Base-by-base conservation (phyloP, 2,888 invertebrate genomes). In the Drepanosiphum platanoidis region DNA sequence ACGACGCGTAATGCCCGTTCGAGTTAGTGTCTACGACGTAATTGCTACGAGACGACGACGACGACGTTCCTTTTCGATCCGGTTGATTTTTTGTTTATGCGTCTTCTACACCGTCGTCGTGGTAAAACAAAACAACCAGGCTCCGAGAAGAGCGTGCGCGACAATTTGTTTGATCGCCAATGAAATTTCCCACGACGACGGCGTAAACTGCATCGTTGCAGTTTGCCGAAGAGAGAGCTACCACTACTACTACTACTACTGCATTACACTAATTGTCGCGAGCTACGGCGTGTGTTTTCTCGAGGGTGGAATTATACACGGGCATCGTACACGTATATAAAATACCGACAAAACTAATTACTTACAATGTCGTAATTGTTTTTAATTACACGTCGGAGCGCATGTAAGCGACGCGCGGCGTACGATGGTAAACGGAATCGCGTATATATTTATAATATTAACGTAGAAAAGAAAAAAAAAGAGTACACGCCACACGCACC, bases 231-330 rank as follows among this genome's bases (percentile, higher is more conserved):
- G 3, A 3, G 52, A 13, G 15, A 3, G 52, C 52, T 52, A 13
- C 52, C n/a, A 13, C 30, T 13, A 1, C n/a, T 2, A 27, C 15
- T 32, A 32, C 66, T 11, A 27, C 46, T 68, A 46, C 79, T 32
- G 66, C n/a, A 27, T 1, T 39, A 80, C 80, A 58, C 80, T 80
- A 71, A 80, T 80, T 80, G 80, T 80, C 70, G 46, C 79, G 18
- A 22, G 18, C 68, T n/a, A n/a, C n/a, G n/a, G n/a, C 34, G 79
- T 34, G 46, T 34, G 79, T 79, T 79, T 66, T 79, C 22, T 52
- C 36, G 34, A 15, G 78, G 52, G n/a, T 58, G 30, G 30, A 36
- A 68, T 68, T 11, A 13, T 36, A 32, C 46, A n/a, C n/a, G n/a
- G n/a, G n/a, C n/a, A n/a, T n/a, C n/a, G n/a, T n/a, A n/a, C n/a